A percentile compares a stretch with the other conserved stretches of the same genome.
Conservation (phyloP, 30 jellyfish, hydroid and myxozoan species). For the Catostylus mosaicus region DNA sequence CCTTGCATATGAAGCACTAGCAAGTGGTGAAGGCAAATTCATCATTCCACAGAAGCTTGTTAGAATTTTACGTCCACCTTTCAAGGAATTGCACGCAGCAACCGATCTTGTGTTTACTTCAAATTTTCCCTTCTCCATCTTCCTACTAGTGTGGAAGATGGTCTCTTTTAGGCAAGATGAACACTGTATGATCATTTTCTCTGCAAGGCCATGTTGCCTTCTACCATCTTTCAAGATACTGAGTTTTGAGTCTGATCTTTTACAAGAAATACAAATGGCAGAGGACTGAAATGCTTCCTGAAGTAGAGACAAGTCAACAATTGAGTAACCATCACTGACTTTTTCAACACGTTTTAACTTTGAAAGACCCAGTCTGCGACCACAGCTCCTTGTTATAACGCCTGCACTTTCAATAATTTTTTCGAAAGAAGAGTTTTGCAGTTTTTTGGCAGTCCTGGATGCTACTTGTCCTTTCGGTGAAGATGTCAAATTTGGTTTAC, state of each 20-base stretch:
- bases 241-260: slow-evolving; percentile 3
- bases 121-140: slow-evolving; percentile 3
- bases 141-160: slow-evolving; percentile 7
- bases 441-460: background rate
- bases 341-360: background rate
- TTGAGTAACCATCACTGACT: slow-evolving; percentile 1
- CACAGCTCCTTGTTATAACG: background rate
- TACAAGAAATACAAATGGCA: slow-evolving; percentile 5
- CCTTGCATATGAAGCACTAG: too few relatives aligned
- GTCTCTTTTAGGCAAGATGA: slow-evolving; percentile 27
- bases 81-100: slow-evolving; percentile 18
- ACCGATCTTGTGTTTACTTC: slow-evolving; percentile 37
- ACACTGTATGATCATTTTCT: slow-evolving; percentile 10
- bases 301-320: slow-evolving; percentile 6
- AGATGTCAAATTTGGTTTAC: background rate
- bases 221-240: slow-evolving; percentile 9
- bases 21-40: too few relatives aligned
- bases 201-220: slow-evolving; percentile 36
- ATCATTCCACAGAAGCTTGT: slow-evolving; percentile 29
- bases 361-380: background rate
- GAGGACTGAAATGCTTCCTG: slow-evolving; percentile 1
- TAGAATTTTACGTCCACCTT: slow-evolving; percentile 31
- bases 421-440: background rate
- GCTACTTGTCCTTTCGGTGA: background rate
- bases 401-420: background rate